phyloP scores from a whole-genome alignment of 2,888 invertebrate species.

The Patella pellucida region DNA sequence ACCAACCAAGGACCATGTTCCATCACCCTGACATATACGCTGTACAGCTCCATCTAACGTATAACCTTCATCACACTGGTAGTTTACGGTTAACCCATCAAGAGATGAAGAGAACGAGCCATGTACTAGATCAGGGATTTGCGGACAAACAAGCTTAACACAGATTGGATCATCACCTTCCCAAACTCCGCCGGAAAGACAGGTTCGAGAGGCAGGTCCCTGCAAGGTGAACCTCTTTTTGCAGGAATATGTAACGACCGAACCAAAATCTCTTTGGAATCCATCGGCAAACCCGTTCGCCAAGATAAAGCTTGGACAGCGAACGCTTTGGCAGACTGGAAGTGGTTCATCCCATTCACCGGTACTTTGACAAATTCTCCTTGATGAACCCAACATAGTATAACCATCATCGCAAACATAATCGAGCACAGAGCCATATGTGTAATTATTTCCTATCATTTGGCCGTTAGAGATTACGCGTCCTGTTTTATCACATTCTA shows the following conservation, averaged over 20 bases:
- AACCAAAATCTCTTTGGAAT: constrained; percentile 46
- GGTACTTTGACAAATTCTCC: constrained; percentile 48
- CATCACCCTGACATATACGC: constrained; percentile 74
- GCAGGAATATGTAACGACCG: constrained; percentile 80
- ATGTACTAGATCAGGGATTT: constrained; percentile 43
- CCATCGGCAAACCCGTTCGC: constrained; percentile 45
- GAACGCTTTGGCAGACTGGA: constrained; percentile 57
- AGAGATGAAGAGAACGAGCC: constrained; percentile 34
- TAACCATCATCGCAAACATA: constrained; percentile 62
- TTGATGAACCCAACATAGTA: constrained; percentile 38
- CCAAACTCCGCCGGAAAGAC: constrained; percentile 66
- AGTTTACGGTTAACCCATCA: constrained; percentile 34
- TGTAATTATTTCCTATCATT: constrained; percentile 53
- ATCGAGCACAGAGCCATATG: constrained; percentile 50
- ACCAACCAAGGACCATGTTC: constrained; percentile 51
- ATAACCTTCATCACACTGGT: constrained; percentile 76
- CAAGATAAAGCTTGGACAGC: constrained; percentile 51
- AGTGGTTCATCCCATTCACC: constrained; percentile 58
- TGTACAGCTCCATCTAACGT: constrained; percentile 89
- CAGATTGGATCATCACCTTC: constrained; percentile 54
- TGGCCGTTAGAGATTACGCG: constrained; percentile 71
- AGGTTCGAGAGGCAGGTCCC: constrained; percentile 85
- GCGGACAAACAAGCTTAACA: constrained; percentile 48
- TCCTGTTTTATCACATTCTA: constrained; percentile 50
- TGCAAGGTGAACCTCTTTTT: constrained; percentile 90